phyloP scores from a whole-genome alignment of 2,797 vertebrate species.

The Pelobates cultripes region DNA sequence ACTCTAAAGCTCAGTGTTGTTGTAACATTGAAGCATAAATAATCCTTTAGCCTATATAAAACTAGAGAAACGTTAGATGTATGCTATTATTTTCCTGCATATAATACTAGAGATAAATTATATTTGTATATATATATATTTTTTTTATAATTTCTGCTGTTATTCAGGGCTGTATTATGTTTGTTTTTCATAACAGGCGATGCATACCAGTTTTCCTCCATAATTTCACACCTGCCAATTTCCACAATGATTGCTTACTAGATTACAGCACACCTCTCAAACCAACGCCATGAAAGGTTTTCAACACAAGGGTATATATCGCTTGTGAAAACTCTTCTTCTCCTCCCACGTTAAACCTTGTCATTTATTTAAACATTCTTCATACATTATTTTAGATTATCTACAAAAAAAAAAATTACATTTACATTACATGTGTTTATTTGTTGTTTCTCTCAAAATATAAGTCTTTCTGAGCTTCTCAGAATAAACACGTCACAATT shows the following conservation, averaged over 20 bases:
- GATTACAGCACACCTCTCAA: slow-evolving; percentile 2
- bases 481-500: too few relatives aligned
- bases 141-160: not conserved
- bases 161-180: not conserved
- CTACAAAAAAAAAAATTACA: too few relatives aligned
- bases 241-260: slow-evolving; percentile 36
- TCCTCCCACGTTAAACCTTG: not conserved
- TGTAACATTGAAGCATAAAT: too few relatives aligned
- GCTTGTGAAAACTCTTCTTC: slow-evolving; percentile 1
- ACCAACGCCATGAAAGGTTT: slow-evolving; percentile 22
- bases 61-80: too few relatives aligned
- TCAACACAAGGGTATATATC: slow-evolving; percentile 4
- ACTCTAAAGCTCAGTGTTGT: too few relatives aligned
- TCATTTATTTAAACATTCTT: slow-evolving; percentile 9
- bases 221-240: slow-evolving; percentile 43
- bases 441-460: too few relatives aligned
- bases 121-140: not conserved
- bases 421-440: too few relatives aligned
- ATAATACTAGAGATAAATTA: not conserved
- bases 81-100: not conserved
- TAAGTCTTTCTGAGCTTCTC: too few relatives aligned
- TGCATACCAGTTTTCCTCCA: slow-evolving; percentile 17
- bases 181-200: slow-evolving; percentile 16
- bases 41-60: too few relatives aligned
- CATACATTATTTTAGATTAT: slow-evolving; percentile 4